phyloP scores from a whole-genome alignment of 2,888 invertebrate species.

The Brachylomia viminalis region DNA sequence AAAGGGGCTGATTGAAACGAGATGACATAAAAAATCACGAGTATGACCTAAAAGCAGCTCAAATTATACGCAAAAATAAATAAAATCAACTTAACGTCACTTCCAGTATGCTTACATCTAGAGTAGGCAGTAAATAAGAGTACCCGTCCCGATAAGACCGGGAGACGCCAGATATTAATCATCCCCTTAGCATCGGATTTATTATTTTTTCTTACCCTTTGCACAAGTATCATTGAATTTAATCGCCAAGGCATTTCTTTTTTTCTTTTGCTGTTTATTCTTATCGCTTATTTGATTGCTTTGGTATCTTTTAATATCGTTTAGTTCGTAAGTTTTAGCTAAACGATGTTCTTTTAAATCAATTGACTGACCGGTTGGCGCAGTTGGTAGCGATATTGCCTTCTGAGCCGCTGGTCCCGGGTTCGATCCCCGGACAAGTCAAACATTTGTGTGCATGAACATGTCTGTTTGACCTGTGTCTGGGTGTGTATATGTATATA shows the following conservation, averaged over 20 bases:
- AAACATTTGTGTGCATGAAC: no score
- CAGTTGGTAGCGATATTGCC: no score
- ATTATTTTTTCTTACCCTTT: constrained; percentile 75
- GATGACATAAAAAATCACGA: neutral
- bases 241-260: constrained; percentile 56
- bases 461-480: no score
- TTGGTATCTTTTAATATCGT: constrained; percentile 3
- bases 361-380: no score
- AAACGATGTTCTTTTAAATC: neutral
- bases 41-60: neutral
- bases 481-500: no score
- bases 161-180: constrained; percentile 81
- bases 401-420: no score
- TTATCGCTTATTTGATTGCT: constrained; percentile 31
- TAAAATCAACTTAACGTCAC: constrained; percentile 44
- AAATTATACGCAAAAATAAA: constrained; percentile 25
- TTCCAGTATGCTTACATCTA: constrained; percentile 63
- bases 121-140: constrained; percentile 70
- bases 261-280: constrained; percentile 31
- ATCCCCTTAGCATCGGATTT: constrained; percentile 78
- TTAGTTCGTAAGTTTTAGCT: neutral
- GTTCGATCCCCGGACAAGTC: no score
- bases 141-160: constrained; percentile 77
- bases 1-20: neutral
- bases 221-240: constrained; percentile 77